Evolutionary conservation across 1,140 invertebrate genomes (phyloP), one percentile per base, ranked within the genome.

Genomic region (Caenorhabditis latens): DNA sequence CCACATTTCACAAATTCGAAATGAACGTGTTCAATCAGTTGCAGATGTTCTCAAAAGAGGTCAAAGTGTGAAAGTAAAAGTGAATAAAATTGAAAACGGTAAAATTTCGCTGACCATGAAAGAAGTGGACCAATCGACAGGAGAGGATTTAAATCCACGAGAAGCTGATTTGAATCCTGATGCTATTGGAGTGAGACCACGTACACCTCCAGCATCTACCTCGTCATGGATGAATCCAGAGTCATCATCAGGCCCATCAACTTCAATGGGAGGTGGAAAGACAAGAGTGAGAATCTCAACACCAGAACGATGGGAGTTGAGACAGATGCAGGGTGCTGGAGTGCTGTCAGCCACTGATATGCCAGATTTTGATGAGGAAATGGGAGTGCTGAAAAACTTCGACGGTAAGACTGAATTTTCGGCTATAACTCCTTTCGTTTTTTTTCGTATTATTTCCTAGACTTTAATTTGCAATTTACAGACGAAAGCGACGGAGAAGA

Each of bases 51-150:
- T 99, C 0, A 94, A 94, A 14, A 94, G 96, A 90, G 97, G 97
- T 55, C 95, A 97, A 90, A 92, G 91, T 67, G 93, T 94, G 43
- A 96, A 95, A 94, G 97, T 99, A 0, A 97, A 96, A 94, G 96
- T 96, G 91, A 92, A 86, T 89, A 97, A 96, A 79, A 94, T 97
- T 16, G 96, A 95, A 83, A 97, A 97, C 4, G 96, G 97, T 92
- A 99, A 99, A 93, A 96, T 97, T 0, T 98, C 97, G 58, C 94
- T 99, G 8, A 98, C 97, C 24, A 98, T 99, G 95, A 99, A 94
- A 94, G 98, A 99, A 94, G 98, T 99, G 0, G 96, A 98, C 93
- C 98, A 99, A 93, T 95, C 96, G 43, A 96, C 95, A 4, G 98
- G 98, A 0, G 95, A 95, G 92, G 98, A 99, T 94, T 93, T 99